These are phyloP conservation scores for Eolophus roseicapilla DNA, from an alignment of 2,113 vertebrate genomes.

Conservation along the genomic window DNA sequence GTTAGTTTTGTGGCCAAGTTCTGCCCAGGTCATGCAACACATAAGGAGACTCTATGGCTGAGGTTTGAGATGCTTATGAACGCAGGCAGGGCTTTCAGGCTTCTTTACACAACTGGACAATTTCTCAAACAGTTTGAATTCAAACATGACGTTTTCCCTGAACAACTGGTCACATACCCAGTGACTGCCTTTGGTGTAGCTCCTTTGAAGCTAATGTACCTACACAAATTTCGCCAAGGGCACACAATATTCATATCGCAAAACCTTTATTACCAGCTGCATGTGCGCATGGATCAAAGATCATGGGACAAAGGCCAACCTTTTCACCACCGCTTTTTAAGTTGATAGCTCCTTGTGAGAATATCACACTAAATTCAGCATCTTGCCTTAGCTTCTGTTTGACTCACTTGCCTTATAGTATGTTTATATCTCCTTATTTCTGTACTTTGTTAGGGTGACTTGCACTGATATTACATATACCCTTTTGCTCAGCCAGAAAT, in stretches of 20 bases:
- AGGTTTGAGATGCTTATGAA: not conserved
- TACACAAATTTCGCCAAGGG: not conserved
- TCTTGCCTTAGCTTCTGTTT: not conserved
- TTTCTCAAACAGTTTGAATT: not conserved
- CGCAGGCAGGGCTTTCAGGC: not conserved
- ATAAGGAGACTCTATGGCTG: not conserved
- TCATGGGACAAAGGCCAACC: not conserved
- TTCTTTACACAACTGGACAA: not conserved
- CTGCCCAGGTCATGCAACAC: not conserved
- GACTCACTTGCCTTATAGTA: not conserved
- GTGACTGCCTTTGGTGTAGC: not conserved
- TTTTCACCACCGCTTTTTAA: not conserved
- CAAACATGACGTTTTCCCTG: not conserved
- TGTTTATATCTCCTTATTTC: not conserved
- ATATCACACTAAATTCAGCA: not conserved
- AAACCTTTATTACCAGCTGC: not conserved
- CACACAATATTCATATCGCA: not conserved
- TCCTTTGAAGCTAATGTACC: not conserved
- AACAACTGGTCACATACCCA: not conserved
- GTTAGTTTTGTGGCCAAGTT: not conserved
- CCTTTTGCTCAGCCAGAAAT: not conserved
- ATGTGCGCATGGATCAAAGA: not conserved
- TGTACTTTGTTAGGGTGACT: not conserved
- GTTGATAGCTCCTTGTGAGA: not conserved
- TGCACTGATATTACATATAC: not conserved